These are phyloP conservation scores for Eilema depressum DNA, from an alignment of 2,888 invertebrate species.

Conservation along the genomic window DNA sequence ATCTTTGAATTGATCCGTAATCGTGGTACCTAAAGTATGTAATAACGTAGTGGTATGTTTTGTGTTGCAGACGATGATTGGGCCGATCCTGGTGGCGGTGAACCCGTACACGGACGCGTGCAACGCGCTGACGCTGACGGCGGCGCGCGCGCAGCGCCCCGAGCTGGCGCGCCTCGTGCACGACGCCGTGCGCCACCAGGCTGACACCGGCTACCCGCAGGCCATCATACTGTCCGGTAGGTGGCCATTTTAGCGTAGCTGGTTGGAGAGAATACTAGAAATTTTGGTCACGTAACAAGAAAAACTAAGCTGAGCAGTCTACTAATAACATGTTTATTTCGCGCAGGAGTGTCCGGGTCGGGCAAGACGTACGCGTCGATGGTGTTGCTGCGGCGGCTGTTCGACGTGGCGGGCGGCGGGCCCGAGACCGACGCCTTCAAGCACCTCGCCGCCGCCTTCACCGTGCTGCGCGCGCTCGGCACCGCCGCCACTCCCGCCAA, in stretches of 20 bases:
- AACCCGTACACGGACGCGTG: constrained; percentile 96
- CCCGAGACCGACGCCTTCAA: constrained; percentile 98
- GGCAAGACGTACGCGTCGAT: constrained; percentile 98
- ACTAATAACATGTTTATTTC: too few species aligned
- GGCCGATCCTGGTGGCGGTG: constrained; percentile 95
- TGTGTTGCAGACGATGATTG: constrained; percentile 94
- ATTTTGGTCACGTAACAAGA: not conserved
- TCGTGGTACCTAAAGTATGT: not conserved
- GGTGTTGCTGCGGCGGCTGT: constrained; percentile 95
- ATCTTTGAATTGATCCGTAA: too few species aligned
- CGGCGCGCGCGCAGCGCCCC: constrained; percentile 91
- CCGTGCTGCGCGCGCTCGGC: constrained; percentile 96
- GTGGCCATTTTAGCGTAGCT: too few species aligned
- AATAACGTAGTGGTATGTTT: not conserved
- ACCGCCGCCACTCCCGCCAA: constrained; percentile 96
- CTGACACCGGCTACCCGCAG: constrained; percentile 98
- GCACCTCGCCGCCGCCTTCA: constrained; percentile 97
- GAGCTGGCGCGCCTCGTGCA: constrained; percentile 95
- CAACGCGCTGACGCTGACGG: constrained; percentile 95
- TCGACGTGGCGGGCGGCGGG: constrained; percentile 97
- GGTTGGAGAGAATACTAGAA: too few species aligned
- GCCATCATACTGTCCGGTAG: constrained; percentile 96
- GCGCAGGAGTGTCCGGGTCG: constrained; percentile 94
- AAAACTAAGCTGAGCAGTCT: not conserved
- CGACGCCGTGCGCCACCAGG: constrained; percentile 97